phyloP scores from a whole-genome alignment of 64 coral and sea anemone species.

The Cladopsammia gracilis region DNA sequence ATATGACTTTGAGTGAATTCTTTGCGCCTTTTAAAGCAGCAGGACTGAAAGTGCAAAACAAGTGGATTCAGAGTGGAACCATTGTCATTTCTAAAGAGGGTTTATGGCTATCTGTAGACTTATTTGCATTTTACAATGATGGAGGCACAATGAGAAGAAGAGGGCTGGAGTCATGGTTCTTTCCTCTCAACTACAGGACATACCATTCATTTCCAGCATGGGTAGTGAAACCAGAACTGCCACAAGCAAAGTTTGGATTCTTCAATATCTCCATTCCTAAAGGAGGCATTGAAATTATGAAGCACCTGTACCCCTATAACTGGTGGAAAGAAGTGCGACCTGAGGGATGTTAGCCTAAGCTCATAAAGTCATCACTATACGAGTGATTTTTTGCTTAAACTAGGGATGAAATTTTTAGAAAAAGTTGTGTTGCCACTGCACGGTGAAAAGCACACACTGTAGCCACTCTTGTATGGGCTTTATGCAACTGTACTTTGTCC shows the following conservation, averaged over 20 bases:
- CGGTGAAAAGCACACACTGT: no score
- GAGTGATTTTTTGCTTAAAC: no score
- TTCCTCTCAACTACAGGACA: constrained; percentile 56
- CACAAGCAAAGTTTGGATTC: constrained; percentile 63
- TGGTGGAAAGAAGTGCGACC: constrained; percentile 73
- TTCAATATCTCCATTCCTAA: constrained; percentile 80
- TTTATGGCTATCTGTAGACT: constrained; percentile 36
- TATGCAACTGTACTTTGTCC: no score
- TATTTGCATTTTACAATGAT: constrained; percentile 72
- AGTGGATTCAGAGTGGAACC: constrained; percentile 72
- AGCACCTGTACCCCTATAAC: constrained; percentile 56
- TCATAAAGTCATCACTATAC: no score
- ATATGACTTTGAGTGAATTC: constrained; percentile 36
- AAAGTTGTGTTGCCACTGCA: no score
- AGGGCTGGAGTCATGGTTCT: constrained; percentile 62
- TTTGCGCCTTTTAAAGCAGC: constrained; percentile 34
- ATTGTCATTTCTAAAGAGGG: constrained; percentile 46
- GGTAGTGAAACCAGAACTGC: constrained; percentile 66
- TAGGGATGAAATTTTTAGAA: no score
- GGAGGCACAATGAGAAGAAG: constrained; percentile 48
- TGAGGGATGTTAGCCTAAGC: constrained; percentile 10
- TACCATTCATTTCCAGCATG: constrained; percentile 65
- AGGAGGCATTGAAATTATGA: constrained; percentile 64
- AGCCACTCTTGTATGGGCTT: no score
- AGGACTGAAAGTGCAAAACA: constrained; percentile 36